Base-by-base conservation (phyloP, 2,113 vertebrate genomes). In the Hippocampus zosterae region DNA sequence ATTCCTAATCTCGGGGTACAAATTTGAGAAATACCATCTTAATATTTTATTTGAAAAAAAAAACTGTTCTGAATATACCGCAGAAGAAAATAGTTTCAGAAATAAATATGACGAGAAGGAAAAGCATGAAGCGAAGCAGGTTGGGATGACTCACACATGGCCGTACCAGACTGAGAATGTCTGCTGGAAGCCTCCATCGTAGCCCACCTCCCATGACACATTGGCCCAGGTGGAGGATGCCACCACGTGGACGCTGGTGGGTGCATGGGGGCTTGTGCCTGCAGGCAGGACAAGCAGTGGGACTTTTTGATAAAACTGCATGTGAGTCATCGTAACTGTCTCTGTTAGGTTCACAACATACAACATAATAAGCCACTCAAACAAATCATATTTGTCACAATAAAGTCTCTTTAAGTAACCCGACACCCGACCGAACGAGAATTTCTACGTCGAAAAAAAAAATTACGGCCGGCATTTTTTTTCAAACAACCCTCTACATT, bases 81-180 rank as follows among this genome's bases (percentile, higher is more conserved):
- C 74, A 71, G 70, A 67, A 79, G 80, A 80, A 85, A 63, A 89
- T 70, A 77, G 74, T 75, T 82, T 77, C 44, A 85, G 71, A 75
- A 80, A 73, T 33, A 87, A 81, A 69, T 67, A 79, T 48, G 19
- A 71, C 70, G 71, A 81, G 76, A 75, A 80, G 74, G 76, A 76
- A 91, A 94, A 95, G 95, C 95, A 93, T 94, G 94, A 94, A 96
- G 96, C 96, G 95, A 98, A 97, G 96, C 96, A 94, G 96, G 96
- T 96, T 91, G 90, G 95, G 94, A 94, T 95, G 94, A 99, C 97
- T 99, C 97, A 99, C 97, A 98, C 96, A 98, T 95, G 94, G 94
- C 96, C 96, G 88, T 99, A 99, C 97, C 96, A 99, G 94, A 99
- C 97, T 96, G 96, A 98, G 93, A 98, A 98, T 94, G 96, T 97